These are phyloP conservation scores for Laticauda colubrina DNA, from an alignment of 2,113 vertebrate species.

Conservation along the genomic window DNA sequence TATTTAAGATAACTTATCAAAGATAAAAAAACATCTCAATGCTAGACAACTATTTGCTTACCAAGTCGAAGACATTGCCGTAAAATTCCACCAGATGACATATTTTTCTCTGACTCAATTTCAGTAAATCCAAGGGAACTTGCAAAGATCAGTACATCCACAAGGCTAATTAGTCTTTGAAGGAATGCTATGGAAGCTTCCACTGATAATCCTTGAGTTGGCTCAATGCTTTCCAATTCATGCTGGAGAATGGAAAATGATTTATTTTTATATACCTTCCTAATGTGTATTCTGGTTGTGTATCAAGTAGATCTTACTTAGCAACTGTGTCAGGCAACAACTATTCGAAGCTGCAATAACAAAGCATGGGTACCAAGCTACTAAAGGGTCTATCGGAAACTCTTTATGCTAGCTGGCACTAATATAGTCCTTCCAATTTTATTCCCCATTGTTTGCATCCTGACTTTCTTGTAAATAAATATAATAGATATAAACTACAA, in stretches of 20 bases:
- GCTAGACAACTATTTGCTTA: slow-evolving; percentile 59
- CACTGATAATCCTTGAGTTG: slow-evolving; percentile 89
- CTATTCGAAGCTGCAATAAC: not conserved
- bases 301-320: not conserved
- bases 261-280: slow-evolving; percentile 36
- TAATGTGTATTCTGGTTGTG: not conserved
- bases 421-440: not conserved
- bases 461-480: not conserved
- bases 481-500: not conserved
- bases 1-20: not conserved
- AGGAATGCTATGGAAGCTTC: slow-evolving; percentile 91
- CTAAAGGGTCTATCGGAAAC: not conserved
- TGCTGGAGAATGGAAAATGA: slow-evolving; percentile 74
- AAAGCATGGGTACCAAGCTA: not conserved
- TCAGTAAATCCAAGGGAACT: slow-evolving; percentile 95
- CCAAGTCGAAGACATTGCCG: slow-evolving; percentile 94
- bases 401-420: not conserved
- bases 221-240: slow-evolving; percentile 91
- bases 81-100: slow-evolving; percentile 95
- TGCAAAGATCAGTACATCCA: slow-evolving; percentile 95
- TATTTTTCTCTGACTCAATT: slow-evolving; percentile 98
- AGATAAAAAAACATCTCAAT: not conserved
- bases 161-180: slow-evolving; percentile 90
- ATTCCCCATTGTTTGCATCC: not conserved
- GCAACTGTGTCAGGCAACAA: not conserved